Evolutionary conservation across 2,113 vertebrate species (phyloP).

Genomic region (Sinocyclocheilus rhinocerous): DNA sequence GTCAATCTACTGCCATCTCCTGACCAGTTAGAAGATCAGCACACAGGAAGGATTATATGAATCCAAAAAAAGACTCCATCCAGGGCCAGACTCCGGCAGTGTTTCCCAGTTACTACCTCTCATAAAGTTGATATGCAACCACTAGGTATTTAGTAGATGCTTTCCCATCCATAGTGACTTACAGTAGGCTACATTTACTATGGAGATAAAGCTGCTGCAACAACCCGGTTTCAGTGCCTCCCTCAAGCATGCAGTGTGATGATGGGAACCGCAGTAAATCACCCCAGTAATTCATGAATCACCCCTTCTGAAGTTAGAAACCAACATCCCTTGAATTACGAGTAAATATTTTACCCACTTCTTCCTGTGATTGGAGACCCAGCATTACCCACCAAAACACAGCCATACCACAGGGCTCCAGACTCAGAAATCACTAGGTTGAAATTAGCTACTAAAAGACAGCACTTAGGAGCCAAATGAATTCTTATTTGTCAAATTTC

Average conservation of each 20-base stretch:
- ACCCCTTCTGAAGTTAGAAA: slow-evolving; percentile 4
- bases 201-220: background rate
- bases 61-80: background rate
- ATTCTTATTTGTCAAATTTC: background rate
- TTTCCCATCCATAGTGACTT: background rate
- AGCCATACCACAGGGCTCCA: background rate
- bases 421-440: background rate
- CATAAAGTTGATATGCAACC: background rate
- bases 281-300: background rate
- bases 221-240: background rate
- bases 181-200: background rate
- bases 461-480: background rate
- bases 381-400: background rate
- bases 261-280: background rate
- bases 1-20: slow-evolving; percentile 41
- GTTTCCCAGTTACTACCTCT: slow-evolving; percentile 6
- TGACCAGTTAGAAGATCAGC: slow-evolving; percentile 21
- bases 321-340: background rate
- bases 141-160: background rate
- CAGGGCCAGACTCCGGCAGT: slow-evolving; percentile 18
- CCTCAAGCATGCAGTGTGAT: background rate
- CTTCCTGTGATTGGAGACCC: background rate
- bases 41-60: background rate
- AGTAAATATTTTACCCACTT: background rate
- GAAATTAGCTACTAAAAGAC: background rate